These are phyloP conservation scores for Diachrysia chrysitis DNA, from an alignment of 2,888 invertebrate species.

Conservation along the genomic window DNA sequence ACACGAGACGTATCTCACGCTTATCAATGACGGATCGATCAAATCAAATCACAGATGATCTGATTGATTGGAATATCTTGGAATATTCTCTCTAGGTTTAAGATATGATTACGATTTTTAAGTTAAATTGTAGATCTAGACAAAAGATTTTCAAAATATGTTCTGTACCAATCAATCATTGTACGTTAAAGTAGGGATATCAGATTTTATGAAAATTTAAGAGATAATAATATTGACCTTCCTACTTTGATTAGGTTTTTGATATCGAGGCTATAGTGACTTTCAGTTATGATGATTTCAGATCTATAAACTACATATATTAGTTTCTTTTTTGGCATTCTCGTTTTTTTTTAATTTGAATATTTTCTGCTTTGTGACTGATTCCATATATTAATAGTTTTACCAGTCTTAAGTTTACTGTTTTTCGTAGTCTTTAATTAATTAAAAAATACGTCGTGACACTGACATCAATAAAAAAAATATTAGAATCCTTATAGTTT, in stretches of 20 bases:
- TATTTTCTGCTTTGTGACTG: no score
- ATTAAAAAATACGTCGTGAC: no score
- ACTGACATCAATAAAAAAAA: no score
- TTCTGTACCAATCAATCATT: slow-evolving; percentile 25
- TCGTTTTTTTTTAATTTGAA: no score
- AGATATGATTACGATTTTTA: not conserved
- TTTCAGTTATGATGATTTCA: no score
- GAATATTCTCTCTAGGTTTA: not conserved
- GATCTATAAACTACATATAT: no score
- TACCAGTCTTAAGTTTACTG: no score
- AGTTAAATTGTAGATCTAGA: not conserved
- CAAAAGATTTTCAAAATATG: slow-evolving; percentile 10
- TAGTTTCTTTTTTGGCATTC: no score
- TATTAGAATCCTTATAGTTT: no score
- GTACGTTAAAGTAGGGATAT: not conserved
- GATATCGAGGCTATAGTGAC: not conserved
- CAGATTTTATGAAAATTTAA: not conserved
- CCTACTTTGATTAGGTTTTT: not conserved
- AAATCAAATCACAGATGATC: not conserved
- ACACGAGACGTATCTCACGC: not conserved
- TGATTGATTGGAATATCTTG: not conserved
- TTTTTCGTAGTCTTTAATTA: no score
- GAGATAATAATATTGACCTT: slow-evolving; percentile 14
- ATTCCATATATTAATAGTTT: no score
- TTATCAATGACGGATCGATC: not conserved